These are phyloP conservation scores for Synchiropus splendidus DNA, from an alignment of 2,113 vertebrate genomes.

Conservation along the genomic window DNA sequence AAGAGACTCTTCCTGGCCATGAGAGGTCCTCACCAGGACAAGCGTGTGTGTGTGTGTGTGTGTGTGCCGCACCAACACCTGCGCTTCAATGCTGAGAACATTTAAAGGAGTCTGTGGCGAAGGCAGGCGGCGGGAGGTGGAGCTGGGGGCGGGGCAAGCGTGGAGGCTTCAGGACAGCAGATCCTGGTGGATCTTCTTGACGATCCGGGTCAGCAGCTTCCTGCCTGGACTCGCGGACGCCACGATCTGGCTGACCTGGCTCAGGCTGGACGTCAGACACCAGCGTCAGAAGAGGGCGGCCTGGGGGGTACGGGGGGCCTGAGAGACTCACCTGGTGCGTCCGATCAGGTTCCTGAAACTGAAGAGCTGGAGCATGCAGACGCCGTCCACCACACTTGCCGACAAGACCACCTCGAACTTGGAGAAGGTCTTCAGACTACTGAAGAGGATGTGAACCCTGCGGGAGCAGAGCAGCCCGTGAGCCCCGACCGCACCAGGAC, in stretches of 20 bases:
- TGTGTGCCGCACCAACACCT: too few relatives aligned
- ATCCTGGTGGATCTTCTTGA: conserved; percentile 50
- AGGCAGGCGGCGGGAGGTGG: too few relatives aligned
- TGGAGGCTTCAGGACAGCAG: conserved; percentile 37
- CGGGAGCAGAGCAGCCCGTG: too few relatives aligned
- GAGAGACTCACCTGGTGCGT: conserved; percentile 50
- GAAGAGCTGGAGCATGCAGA: conserved; percentile 37
- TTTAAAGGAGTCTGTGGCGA: too few relatives aligned
- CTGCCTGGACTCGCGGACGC: conserved; percentile 38
- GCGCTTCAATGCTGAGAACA: too few relatives aligned
- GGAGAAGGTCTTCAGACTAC: conserved; percentile 43
- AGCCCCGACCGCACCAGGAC: too few relatives aligned
- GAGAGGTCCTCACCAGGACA: too few relatives aligned
- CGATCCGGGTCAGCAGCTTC: conserved; percentile 50
- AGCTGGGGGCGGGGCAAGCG: too few relatives aligned
- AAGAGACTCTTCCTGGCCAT: too few relatives aligned
- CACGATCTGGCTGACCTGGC: conserved; percentile 51
- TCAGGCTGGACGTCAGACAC: conserved; percentile 40
- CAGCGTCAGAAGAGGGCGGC: not conserved
- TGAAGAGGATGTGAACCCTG: conserved; percentile 58
- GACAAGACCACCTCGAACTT: conserved; percentile 62
- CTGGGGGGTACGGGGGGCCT: not conserved
- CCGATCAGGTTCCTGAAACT: conserved; percentile 53
- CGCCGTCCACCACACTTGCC: conserved; percentile 24
- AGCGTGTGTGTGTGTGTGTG: too few relatives aligned